Conservation (phyloP, 2,888 invertebrate species). For the Tigriopus californicus region DNA sequence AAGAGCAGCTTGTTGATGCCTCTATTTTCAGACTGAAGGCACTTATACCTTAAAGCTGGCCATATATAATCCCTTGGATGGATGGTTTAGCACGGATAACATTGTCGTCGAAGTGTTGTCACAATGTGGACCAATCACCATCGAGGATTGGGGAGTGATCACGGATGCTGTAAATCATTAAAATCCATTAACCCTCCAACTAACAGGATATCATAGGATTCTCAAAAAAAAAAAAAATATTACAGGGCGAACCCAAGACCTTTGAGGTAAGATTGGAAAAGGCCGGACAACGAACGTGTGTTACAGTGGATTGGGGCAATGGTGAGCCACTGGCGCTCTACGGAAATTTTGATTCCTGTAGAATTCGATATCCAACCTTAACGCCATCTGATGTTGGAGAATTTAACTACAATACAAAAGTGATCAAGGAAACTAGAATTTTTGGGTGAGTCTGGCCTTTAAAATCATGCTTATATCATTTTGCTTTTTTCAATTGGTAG, state of each 20-base stretch:
- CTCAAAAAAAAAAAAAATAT: too few species aligned
- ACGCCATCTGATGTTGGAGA: neutral
- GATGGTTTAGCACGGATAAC: neutral
- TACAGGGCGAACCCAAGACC: neutral
- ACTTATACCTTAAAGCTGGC: neutral
- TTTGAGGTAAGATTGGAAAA: neutral
- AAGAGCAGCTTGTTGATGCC: neutral
- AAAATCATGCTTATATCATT: neutral
- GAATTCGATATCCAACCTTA: neutral
- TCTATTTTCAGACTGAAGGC: neutral
- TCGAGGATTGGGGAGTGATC: neutral
- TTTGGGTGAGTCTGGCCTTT: neutral
- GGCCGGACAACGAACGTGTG: neutral
- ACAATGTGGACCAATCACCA: constrained; percentile 1
- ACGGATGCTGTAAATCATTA: neutral
- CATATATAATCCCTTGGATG: constrained; percentile 3
- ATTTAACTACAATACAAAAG: neutral
- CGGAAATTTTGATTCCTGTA: neutral
- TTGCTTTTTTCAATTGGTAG: too few species aligned
- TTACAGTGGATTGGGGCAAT: neutral
- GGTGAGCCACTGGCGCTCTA: neutral
- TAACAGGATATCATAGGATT: too few species aligned
- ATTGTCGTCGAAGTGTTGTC: neutral
- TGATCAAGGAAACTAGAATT: neutral
- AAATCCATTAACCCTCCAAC: too few species aligned